A percentile compares a stretch with the other conserved stretches of the same genome.
Evolutionary conservation across 2,797 vertebrate genomes (phyloP).

Genomic region (Delichon dasypus): DNA sequence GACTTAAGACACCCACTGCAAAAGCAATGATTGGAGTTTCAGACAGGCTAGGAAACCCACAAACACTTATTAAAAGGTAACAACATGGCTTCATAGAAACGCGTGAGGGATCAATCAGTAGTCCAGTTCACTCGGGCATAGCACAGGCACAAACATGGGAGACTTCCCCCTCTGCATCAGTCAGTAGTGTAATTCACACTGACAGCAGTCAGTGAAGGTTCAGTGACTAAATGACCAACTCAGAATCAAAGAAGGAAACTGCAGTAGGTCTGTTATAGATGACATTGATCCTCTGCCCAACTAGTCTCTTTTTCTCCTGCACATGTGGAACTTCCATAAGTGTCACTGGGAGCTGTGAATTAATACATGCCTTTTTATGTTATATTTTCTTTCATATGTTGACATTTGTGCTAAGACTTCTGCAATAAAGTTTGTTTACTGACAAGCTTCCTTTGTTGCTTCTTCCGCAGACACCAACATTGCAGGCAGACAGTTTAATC

Average conservation of each 20-base stretch:
- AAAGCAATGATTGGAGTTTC: not conserved
- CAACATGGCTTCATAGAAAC: not conserved
- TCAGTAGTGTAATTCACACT: not conserved
- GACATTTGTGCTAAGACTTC: slow-evolving; percentile 53
- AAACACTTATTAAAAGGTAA: not conserved
- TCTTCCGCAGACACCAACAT: not conserved
- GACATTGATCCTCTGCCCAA: not conserved
- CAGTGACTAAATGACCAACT: not conserved
- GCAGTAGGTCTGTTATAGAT: not conserved
- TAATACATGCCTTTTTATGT: slow-evolving; percentile 61
- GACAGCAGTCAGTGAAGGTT: not conserved
- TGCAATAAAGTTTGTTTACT: slow-evolving; percentile 70
- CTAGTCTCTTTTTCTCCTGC: not conserved
- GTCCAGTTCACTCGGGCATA: fast-evolving
- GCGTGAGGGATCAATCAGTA: not conserved
- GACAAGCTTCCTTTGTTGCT: slow-evolving; percentile 39
- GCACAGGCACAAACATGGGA: not conserved
- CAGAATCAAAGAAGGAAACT: not conserved
- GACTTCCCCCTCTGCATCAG: not conserved
- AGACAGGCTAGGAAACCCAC: not conserved
- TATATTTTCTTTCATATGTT: slow-evolving; percentile 44
- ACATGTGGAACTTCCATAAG: not conserved
- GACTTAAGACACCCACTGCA: not conserved
- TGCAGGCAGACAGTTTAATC: slow-evolving; percentile 60
- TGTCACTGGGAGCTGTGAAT: slow-evolving; percentile 30